Conservation (phyloP, 2,888 invertebrate genomes). For the Agrenia bidenticulata region DNA sequence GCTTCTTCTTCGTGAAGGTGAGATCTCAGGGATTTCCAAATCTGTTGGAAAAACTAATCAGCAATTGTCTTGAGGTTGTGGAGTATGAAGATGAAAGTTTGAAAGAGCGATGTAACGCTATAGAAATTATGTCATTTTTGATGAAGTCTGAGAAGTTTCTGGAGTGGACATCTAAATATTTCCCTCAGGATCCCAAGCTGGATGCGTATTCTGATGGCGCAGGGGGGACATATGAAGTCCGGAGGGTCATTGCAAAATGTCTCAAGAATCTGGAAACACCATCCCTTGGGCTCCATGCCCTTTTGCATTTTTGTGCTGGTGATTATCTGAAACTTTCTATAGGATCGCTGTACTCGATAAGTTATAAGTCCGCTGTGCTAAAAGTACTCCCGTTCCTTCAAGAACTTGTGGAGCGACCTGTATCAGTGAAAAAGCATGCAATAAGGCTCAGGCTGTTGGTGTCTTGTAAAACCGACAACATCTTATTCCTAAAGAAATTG, state of each 20-base stretch:
- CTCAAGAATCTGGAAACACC: conserved; percentile 36
- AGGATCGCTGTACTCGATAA: conserved; percentile 40
- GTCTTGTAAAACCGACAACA: conserved; percentile 33
- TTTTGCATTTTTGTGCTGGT: conserved; percentile 42
- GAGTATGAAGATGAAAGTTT: conserved; percentile 34
- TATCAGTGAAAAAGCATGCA: conserved; percentile 45
- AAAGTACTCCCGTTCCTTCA: conserved; percentile 30
- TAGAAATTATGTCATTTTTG: conserved; percentile 34
- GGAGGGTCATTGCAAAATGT: conserved; percentile 32
- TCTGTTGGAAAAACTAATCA: conserved; percentile 23
- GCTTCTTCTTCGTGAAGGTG: conserved; percentile 29
- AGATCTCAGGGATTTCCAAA: conserved; percentile 27
- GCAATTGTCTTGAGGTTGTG: conserved; percentile 20
- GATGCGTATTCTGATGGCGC: conserved; percentile 34
- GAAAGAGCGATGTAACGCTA: conserved; percentile 33
- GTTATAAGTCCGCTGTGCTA: conserved; percentile 27
- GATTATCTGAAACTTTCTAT: conserved; percentile 44
- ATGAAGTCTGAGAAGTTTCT: conserved; percentile 30
- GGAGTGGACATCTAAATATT: conserved; percentile 19
- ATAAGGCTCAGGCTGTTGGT: conserved; percentile 40
- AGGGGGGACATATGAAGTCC: conserved; percentile 34
- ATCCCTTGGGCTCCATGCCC: conserved; percentile 23
- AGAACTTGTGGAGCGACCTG: conserved; percentile 38
- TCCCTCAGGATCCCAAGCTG: conserved; percentile 35
- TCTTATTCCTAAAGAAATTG: conserved; percentile 27